A percentile compares a stretch with the other conserved stretches of the same genome.
Conservation (phyloP, 2,113 vertebrate species). For the Hemiscyllium ocellatum region DNA sequence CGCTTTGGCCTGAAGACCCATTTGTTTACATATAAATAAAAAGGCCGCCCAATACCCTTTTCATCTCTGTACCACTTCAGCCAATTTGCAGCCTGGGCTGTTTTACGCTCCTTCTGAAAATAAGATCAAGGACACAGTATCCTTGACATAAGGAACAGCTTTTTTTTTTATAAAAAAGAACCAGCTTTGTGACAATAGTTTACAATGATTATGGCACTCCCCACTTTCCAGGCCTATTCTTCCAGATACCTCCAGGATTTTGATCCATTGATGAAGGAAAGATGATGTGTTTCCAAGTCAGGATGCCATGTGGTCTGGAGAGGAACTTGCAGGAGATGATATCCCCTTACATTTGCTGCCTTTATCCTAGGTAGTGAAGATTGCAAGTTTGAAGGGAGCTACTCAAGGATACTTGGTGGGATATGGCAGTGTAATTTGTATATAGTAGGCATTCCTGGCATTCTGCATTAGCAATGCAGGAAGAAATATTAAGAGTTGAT, state of each 20-base stretch:
- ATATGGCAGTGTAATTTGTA: background rate
- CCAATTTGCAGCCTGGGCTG: too few relatives aligned
- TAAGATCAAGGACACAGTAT: too few relatives aligned
- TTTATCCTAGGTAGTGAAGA: background rate
- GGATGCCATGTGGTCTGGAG: background rate
- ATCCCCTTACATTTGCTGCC: background rate
- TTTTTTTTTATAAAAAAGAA: too few relatives aligned
- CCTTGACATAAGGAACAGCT: too few relatives aligned
- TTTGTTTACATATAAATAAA: too few relatives aligned
- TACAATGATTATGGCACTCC: too few relatives aligned
- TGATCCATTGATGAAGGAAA: background rate
- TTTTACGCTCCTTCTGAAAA: too few relatives aligned
- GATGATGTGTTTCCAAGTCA: background rate
- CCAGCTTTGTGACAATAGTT: too few relatives aligned
- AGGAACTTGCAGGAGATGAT: background rate
- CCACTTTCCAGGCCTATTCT: too few relatives aligned
- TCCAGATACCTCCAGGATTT: background rate
- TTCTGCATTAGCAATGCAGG: background rate
- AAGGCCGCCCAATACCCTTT: too few relatives aligned
- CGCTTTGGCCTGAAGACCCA: too few relatives aligned
- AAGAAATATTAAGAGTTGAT: background rate
- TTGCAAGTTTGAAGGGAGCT: background rate
- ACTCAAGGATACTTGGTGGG: background rate
- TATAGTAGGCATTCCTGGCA: background rate
- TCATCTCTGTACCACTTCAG: too few relatives aligned